These are phyloP conservation scores for Pseudococcus jackbeardsleyi DNA, from an alignment of 2,888 invertebrate species.

Conservation along the genomic window DNA sequence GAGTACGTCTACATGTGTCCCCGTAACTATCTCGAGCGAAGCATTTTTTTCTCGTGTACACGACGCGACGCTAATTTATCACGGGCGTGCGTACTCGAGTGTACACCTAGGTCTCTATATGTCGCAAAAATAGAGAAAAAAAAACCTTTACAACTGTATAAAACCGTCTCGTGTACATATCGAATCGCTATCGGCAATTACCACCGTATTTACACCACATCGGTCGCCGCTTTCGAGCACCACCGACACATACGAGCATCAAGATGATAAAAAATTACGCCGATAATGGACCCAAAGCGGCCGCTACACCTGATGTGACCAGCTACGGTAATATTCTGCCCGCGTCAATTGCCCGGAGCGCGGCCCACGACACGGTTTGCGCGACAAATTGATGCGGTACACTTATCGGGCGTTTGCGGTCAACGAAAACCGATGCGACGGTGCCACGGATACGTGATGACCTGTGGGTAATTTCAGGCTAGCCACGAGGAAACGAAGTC, in stretches of 20 bases:
- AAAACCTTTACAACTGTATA: neutral
- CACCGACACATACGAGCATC: neutral
- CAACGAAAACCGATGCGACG: neutral
- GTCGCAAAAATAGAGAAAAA: neutral
- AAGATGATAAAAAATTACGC: neutral
- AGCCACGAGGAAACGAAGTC: neutral
- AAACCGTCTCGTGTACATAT: conserved; percentile 14
- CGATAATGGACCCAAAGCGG: neutral
- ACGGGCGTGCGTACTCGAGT: neutral
- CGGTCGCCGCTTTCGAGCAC: neutral
- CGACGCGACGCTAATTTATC: neutral
- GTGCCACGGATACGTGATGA: neutral
- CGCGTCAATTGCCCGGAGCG: conserved; percentile 1
- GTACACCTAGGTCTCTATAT: neutral
- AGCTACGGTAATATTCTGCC: neutral
- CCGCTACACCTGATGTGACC: neutral
- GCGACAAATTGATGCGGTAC: neutral
- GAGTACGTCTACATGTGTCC: neutral
- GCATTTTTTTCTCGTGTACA: neutral
- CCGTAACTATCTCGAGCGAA: neutral
- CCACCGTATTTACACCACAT: conserved; percentile 2
- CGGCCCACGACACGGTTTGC: neutral
- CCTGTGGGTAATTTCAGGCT: neutral
- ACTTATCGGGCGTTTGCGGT: neutral
- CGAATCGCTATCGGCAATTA: conserved; percentile 26